Base-by-base conservation (phyloP, 2,113 vertebrate species). In the Lampris incognitus region DNA sequence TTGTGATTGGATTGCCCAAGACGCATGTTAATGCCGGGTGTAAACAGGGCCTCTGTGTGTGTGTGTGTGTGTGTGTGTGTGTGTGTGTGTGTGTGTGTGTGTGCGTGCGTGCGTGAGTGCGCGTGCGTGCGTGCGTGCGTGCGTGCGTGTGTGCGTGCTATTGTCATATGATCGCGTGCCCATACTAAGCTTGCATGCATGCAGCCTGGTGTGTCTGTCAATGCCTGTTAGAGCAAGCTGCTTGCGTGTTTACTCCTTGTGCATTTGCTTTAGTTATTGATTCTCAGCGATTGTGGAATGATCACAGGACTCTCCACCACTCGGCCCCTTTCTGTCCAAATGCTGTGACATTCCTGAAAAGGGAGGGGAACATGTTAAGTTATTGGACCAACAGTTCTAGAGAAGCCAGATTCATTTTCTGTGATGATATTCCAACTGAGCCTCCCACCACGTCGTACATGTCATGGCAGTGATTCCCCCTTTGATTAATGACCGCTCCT, bases 371-470 rank as follows among this genome's bases (percentile, higher is more conserved):
- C 66, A 69, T 10, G 0, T 3, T 3, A 72, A 55, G 69, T 81
- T 86, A 88, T 58, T 77, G 51, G 44, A 70, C 82, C 41, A 41
- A 82, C 76, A 69, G 74, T 79, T 88, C 74, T 86, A 79, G 64
- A 86, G 71, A 76, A 49, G 66, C 71, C 9, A 83, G 85, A 90
- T 78, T 91, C 86, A 89, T 72, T 81, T 78, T 90, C 73, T 90
- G 84, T 87, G 90, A 91, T 84, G 76, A 72, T 74, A 68, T 61
- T 89, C 92, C 89, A 92, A 71, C 67, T 2, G 11, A 71, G 78
- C 86, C 81, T 85, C 76, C 83, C 71, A 81, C 74, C 52, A 42
- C 39, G 76, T 83, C 79, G 79, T 50, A 50, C 84, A 79, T 63
- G 69, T 60, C 76, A 66, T 58, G 78, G 66, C 85, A 87, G 81